These are phyloP conservation scores for Drosophila ananassae DNA, from an alignment of 1,140 invertebrate genomes.

Conservation along the genomic window DNA sequence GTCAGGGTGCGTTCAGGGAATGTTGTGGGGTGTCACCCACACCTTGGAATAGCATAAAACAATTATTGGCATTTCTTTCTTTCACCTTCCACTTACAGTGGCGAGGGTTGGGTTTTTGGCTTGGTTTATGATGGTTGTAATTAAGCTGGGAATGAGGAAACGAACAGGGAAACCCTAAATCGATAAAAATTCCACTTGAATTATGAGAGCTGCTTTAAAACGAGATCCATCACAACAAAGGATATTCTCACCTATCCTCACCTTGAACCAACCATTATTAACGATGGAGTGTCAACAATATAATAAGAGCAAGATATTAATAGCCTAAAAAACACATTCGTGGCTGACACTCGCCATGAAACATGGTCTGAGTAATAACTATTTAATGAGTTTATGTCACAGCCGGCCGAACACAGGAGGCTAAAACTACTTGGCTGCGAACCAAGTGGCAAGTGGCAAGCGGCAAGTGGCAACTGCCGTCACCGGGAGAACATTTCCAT, in stretches of 20 bases:
- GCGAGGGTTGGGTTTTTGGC: constrained; percentile 19
- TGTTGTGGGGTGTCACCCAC: constrained; percentile 33
- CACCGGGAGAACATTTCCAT: constrained; percentile 47
- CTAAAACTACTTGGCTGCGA: constrained; percentile 48
- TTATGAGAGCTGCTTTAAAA: neutral
- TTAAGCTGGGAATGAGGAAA: constrained; percentile 24
- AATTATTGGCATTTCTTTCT: constrained; percentile 55
- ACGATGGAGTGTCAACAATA: constrained; percentile 32
- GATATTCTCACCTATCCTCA: constrained; percentile 20
- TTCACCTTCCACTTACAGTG: constrained; percentile 9
- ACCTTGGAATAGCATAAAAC: constrained; percentile 53
- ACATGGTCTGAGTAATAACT: constrained; percentile 68
- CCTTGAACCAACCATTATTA: constrained; percentile 32
- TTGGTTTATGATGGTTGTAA: constrained; percentile 44
- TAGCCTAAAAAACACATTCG: constrained; percentile 58
- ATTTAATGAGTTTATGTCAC: constrained; percentile 70
- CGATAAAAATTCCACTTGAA: constrained; percentile 11
- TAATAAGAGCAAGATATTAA: constrained; percentile 58
- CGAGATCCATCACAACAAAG: no score
- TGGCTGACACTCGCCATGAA: constrained; percentile 43
- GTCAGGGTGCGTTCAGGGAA: constrained; percentile 20
- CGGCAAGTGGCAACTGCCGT: constrained; percentile 39
- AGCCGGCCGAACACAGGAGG: constrained; percentile 19
- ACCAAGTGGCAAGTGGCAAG: constrained; percentile 39
- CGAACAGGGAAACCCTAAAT: constrained; percentile 12